phyloP scores from a whole-genome alignment of 2,888 invertebrate genomes.

The Carterocephalus palaemon region DNA sequence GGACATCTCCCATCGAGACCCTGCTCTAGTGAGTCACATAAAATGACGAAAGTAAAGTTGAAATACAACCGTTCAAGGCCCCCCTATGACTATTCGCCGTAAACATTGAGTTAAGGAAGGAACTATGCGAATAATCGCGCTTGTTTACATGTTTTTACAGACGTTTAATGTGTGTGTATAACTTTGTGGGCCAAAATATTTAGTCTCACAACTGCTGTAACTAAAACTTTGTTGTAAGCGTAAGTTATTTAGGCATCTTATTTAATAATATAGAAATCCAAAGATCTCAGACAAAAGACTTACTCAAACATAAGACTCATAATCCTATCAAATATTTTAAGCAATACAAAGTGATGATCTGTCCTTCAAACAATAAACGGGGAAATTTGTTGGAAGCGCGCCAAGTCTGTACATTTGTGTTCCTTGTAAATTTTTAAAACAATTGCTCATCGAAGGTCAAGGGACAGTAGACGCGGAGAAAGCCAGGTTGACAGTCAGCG shows the following conservation, averaged over 20 bases:
- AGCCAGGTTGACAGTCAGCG: conserved; percentile 16
- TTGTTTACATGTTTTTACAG: conserved; percentile 30
- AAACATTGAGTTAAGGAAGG: conserved; percentile 47
- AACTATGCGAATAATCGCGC: conserved; percentile 46
- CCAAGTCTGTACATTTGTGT: conserved; percentile 35
- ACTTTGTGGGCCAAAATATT: conserved; percentile 24
- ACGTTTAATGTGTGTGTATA: conserved; percentile 25
- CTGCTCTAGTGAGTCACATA: conserved; percentile 64
- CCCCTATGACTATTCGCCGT: conserved; percentile 44
- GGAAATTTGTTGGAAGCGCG: conserved; percentile 41
- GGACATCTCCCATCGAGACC: conserved; percentile 44
- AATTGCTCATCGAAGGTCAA: conserved; percentile 38
- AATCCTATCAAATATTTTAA: conserved; percentile 15
- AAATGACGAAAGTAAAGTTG: conserved; percentile 78
- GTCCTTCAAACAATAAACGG: conserved; percentile 36
- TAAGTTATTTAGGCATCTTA: conserved; percentile 12
- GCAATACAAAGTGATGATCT: conserved; percentile 23
- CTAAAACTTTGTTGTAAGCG: not conserved
- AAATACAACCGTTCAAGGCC: conserved; percentile 57
- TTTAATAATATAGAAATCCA: conserved; percentile 12
- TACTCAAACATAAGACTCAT: conserved; percentile 12
- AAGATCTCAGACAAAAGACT: conserved; percentile 29
- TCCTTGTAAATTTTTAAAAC: conserved; percentile 34
- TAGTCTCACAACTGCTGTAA: conserved; percentile 12
- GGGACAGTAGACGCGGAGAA: conserved; percentile 30